These are phyloP conservation scores for Drosophila triauraria DNA, from an alignment of 1,140 invertebrate genomes.

Conservation along the genomic window DNA sequence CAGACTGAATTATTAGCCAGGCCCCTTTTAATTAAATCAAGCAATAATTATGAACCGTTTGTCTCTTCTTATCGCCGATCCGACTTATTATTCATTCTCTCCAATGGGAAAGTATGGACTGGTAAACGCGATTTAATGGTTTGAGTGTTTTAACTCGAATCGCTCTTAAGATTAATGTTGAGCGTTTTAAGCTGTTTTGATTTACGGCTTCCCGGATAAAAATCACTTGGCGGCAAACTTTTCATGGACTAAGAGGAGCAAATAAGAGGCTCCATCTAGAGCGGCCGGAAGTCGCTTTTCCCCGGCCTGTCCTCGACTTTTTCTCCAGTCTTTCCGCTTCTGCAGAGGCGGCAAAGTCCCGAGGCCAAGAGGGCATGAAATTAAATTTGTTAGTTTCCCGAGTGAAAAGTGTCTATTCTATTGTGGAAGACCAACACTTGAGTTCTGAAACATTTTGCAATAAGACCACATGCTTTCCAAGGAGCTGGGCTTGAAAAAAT, in stretches of 20 bases:
- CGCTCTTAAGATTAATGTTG: conserved; percentile 42
- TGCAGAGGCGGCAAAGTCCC: conserved; percentile 16
- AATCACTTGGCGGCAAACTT: conserved; percentile 25
- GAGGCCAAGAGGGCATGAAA: conserved; percentile 59
- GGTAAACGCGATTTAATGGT: conserved; percentile 27
- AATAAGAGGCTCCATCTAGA: conserved; percentile 25
- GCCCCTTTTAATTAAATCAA: conserved; percentile 49
- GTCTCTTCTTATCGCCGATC: conserved; percentile 12
- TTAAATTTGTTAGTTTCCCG: conserved; percentile 56
- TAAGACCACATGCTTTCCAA: background rate
- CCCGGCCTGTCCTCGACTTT: background rate
- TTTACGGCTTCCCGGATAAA: conserved; percentile 57
- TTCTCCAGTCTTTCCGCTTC: background rate
- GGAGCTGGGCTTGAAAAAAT: background rate
- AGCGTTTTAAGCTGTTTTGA: conserved; percentile 64
- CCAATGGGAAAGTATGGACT: conserved; percentile 32
- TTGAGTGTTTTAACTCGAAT: conserved; percentile 27
- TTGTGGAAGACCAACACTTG: conserved; percentile 2
- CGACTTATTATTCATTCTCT: conserved; percentile 22
- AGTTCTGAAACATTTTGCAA: background rate
- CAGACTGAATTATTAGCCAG: conserved; percentile 32
- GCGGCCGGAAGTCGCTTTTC: conserved; percentile 1
- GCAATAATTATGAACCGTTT: conserved; percentile 45
- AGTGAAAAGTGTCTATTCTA: conserved; percentile 17
- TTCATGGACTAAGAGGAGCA: conserved; percentile 35